phyloP scores from a whole-genome alignment of 2,113 vertebrate genomes.

The Menidia beryllina region DNA sequence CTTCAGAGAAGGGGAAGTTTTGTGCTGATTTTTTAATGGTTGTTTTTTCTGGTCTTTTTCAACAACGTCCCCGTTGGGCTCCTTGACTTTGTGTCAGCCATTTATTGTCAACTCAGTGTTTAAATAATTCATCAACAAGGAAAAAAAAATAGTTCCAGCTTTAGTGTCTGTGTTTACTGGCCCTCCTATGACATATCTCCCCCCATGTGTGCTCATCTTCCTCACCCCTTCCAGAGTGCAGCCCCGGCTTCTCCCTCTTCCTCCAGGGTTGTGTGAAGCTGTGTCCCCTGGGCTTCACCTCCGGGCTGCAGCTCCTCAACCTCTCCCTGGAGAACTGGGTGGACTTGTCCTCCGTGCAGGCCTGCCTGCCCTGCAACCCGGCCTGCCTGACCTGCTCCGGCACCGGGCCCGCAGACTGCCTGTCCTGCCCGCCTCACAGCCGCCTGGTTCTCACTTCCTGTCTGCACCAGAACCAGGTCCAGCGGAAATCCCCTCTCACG shows the following conservation, averaged over 20 bases:
- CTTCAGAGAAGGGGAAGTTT: no score
- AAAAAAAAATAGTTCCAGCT: neutral
- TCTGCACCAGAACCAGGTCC: constrained; percentile 92
- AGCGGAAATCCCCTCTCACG: constrained; percentile 85
- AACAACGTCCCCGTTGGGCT: neutral
- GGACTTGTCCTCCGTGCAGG: constrained; percentile 87
- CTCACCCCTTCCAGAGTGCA: constrained; percentile 84
- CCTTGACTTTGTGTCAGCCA: neutral
- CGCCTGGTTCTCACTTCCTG: constrained; percentile 88
- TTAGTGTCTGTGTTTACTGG: neutral
- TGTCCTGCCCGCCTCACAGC: constrained; percentile 91
- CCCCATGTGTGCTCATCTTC: neutral
- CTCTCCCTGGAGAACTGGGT: constrained; percentile 89
- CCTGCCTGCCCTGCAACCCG: constrained; percentile 90
- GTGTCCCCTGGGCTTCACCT: constrained; percentile 88
- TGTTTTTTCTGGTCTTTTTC: neutral
- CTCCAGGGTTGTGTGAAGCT: constrained; percentile 93
- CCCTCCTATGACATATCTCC: neutral
- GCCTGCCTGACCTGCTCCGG: constrained; percentile 90
- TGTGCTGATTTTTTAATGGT: no score
- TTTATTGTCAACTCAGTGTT: neutral
- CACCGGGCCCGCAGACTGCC: constrained; percentile 85
- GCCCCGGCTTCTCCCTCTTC: constrained; percentile 92
- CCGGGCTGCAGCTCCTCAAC: constrained; percentile 83
- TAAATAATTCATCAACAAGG: neutral